Base-by-base conservation (phyloP, 2,113 vertebrate genomes). In the Ochotona princeps region DNA sequence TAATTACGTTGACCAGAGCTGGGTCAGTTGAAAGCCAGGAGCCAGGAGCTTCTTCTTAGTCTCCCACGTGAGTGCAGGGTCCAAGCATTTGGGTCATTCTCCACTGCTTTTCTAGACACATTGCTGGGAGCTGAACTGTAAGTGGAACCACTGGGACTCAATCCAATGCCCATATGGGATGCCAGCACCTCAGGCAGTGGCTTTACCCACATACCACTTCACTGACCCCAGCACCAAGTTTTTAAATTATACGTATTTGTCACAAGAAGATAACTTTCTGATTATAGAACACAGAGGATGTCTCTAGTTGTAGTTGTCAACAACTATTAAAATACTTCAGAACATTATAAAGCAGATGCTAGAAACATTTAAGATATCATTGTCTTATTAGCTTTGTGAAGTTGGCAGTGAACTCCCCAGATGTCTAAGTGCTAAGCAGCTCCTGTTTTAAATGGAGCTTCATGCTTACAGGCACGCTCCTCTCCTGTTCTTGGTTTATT, bases 331-430 rank as follows among this genome's bases (percentile, higher is more conserved):
- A 69, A 54, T 60, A 6, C 28, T 93, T 67, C 20, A 67, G 6
- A 23, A 63, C 12, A 69, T 79, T 72, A 79, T 61, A 8, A n/a
- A 93, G 26, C 83, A 94, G 79, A 90, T 54, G 61, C 15, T 65
- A 88, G 69, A 26, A 63, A 70, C 25, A 81, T 81, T 90, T 95
- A 86, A 84, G 32, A 89, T 82, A 30, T 49, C 26, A 35, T 14
- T 87, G 15, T 80, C 10, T 76, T 44, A n/a, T 20, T 15, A 87
- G 79, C 28, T 35, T 70, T 38, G 1, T 72, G 23, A 44, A 75
- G 49, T 2, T 38, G 78, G 23, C 26, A n/a, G 21, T 54, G 75
- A 60, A 2, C 13, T 83, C 63, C 38, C 81, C 86, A 97, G 26
- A 88, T 65, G n/a, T 86, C 1, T 47, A 60, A 1, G 7, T 35